Percentiles rank a stretch among this genome's conserved stretches.
Evolutionary conservation across 1,140 invertebrate genomes (phyloP).

Genomic region (Laupala kohalensis): DNA sequence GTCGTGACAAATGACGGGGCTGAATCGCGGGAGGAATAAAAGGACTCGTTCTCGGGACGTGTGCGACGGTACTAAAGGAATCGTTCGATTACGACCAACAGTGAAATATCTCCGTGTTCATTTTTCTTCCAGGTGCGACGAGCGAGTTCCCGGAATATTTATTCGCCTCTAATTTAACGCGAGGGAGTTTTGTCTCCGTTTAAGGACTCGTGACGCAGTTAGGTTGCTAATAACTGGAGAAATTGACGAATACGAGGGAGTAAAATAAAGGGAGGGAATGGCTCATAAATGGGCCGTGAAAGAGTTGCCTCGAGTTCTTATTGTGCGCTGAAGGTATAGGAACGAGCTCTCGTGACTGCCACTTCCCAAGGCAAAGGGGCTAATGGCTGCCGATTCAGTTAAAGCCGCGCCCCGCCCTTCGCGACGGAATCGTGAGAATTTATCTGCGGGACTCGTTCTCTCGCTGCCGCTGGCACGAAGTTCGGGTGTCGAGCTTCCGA

Average conservation of each 20-base stretch:
- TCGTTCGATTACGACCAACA: neutral
- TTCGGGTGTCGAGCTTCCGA: too few relatives aligned
- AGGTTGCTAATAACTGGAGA: neutral
- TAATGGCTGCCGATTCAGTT: neutral
- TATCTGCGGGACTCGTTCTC: neutral
- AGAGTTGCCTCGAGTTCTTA: neutral
- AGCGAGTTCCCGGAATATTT: neutral
- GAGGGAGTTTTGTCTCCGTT: neutral
- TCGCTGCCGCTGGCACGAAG: too few relatives aligned
- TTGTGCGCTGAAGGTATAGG: neutral
- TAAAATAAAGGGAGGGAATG: neutral
- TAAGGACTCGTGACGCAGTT: neutral
- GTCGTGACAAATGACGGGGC: neutral
- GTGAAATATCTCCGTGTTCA: neutral
- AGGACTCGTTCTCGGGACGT: neutral
- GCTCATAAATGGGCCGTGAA: neutral
- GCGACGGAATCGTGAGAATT: neutral
- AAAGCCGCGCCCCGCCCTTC: too few relatives aligned
- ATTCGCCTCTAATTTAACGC: neutral
- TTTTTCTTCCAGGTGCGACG: neutral
- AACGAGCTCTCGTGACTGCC: neutral
- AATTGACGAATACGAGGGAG: neutral
- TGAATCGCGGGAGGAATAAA: neutral
- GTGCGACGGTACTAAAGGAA: neutral
- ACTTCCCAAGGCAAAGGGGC: neutral